These are phyloP conservation scores for Myrmecobius fasciatus DNA, from an alignment of 2,113 vertebrate genomes.

Conservation along the genomic window DNA sequence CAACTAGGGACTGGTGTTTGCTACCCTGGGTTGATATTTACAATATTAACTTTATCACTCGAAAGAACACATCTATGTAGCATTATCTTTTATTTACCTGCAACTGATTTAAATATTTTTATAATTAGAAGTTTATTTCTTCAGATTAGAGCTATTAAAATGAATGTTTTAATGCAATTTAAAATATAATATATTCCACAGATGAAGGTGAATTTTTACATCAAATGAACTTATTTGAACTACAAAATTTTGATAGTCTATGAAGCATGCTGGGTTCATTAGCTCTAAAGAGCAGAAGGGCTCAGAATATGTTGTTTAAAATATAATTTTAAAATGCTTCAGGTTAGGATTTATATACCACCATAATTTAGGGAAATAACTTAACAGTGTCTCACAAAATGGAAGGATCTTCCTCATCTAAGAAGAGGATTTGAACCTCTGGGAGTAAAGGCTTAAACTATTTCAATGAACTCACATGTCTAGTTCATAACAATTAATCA, in stretches of 20 bases:
- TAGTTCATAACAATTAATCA: neutral
- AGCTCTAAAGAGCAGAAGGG: slow-evolving; percentile 51
- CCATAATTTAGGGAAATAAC: slow-evolving; percentile 42
- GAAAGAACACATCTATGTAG: slow-evolving; percentile 27
- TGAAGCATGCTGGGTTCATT: slow-evolving; percentile 64
- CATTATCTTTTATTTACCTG: slow-evolving; percentile 35
- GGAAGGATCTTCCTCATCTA: neutral
- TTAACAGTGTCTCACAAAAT: slow-evolving; percentile 40
- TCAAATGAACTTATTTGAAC: slow-evolving; percentile 62
- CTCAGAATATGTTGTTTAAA: slow-evolving; percentile 61
- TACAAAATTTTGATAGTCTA: slow-evolving; percentile 46
- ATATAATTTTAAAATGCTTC: slow-evolving; percentile 45
- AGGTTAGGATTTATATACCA: slow-evolving; percentile 49
- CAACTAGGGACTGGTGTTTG: slow-evolving; percentile 1
- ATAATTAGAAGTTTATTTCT: slow-evolving; percentile 39
- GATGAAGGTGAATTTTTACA: slow-evolving; percentile 59
- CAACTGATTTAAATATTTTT: slow-evolving; percentile 40
- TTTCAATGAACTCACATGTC: neutral
- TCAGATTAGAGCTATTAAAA: slow-evolving; percentile 44
- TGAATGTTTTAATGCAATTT: slow-evolving; percentile 52
- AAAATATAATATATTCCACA: slow-evolving; percentile 41
- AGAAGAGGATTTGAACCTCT: too few species aligned
- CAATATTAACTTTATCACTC: slow-evolving; percentile 30
- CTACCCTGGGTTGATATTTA: slow-evolving; percentile 28
- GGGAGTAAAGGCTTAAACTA: too few species aligned